Evolutionary conservation across 1,140 invertebrate genomes (phyloP).

Genomic region (Micrasema longulum): DNA sequence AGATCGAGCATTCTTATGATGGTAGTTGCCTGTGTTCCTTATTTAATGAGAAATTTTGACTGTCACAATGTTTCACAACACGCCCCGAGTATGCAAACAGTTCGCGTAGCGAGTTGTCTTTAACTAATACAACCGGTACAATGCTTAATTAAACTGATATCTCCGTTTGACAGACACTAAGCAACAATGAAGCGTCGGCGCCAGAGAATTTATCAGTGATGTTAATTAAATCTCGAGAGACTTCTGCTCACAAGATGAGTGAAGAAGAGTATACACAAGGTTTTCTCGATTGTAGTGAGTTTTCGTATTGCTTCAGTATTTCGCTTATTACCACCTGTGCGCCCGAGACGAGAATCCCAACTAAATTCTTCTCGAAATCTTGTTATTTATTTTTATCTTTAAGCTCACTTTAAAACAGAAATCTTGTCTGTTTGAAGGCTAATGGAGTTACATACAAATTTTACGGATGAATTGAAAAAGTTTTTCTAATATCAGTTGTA

Average conservation of each 20-base stretch:
- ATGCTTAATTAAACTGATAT: constrained; percentile 54
- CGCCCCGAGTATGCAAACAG: constrained; percentile 25
- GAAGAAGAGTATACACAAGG: constrained; percentile 27
- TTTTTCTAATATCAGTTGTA: too few relatives aligned
- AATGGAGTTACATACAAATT: too few relatives aligned
- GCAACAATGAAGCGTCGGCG: constrained; percentile 52
- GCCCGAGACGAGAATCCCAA: background rate
- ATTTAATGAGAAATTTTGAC: constrained; percentile 20
- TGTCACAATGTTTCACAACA: constrained; percentile 17
- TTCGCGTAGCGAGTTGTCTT: constrained; percentile 12
- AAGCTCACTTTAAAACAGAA: too few relatives aligned
- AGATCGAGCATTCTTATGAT: constrained; percentile 18
- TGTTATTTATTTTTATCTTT: constrained; percentile 39
- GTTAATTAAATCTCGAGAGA: constrained; percentile 53
- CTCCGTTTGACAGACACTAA: constrained; percentile 51
- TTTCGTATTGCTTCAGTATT: constrained; percentile 22
- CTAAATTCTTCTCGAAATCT: constrained; percentile 30
- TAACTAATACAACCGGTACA: constrained; percentile 33
- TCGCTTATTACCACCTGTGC: constrained; percentile 44
- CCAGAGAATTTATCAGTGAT: constrained; percentile 52
- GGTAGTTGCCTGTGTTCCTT: background rate
- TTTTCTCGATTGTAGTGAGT: background rate
- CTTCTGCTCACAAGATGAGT: constrained; percentile 19
- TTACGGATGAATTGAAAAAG: too few relatives aligned
- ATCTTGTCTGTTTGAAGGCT: too few relatives aligned